phyloP scores from a whole-genome alignment of 2,113 vertebrate genomes.

The Strigops habroptila region DNA sequence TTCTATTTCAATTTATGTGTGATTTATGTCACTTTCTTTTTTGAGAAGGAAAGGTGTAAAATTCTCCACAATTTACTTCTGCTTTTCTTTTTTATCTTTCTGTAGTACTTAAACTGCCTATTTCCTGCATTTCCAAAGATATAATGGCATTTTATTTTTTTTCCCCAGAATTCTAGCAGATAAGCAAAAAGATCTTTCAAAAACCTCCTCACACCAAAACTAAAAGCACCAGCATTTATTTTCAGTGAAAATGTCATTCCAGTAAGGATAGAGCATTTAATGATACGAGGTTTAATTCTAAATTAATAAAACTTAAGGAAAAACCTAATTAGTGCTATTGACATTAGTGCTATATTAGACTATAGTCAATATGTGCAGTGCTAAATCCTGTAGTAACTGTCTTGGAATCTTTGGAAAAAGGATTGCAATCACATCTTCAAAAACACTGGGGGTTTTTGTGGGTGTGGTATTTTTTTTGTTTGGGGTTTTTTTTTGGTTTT shows the following conservation, averaged over 20 bases:
- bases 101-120: background rate
- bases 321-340: background rate
- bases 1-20: background rate
- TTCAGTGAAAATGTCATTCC: background rate
- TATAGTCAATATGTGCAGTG: background rate
- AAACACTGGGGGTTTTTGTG: accelerated
- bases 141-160: background rate
- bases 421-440: background rate
- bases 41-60: background rate
- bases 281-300: background rate
- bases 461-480: background rate
- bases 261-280: background rate
- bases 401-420: background rate
- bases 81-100: background rate
- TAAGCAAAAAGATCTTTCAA: background rate
- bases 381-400: background rate
- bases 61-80: background rate
- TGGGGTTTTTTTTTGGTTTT: accelerated
- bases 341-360: no score
- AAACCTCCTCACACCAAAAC: background rate
- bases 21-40: background rate
- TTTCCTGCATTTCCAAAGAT: background rate
- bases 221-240: background rate
- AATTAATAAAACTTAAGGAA: background rate
- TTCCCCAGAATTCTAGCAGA: background rate